These are phyloP conservation scores for Oryzias melastigma DNA, from an alignment of 2,113 vertebrate genomes.

Conservation along the genomic window DNA sequence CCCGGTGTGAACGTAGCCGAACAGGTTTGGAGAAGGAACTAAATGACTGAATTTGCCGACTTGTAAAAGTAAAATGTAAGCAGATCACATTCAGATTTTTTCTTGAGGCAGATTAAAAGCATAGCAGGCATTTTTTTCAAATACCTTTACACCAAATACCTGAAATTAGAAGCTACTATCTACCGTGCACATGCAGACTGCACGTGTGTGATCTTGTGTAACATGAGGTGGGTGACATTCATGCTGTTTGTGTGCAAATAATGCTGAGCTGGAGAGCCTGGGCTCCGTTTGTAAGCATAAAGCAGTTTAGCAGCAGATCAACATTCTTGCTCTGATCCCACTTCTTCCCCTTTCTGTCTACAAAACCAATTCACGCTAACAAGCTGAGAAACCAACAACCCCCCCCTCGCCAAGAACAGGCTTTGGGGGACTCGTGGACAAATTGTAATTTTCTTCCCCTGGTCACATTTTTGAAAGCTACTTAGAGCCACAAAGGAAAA, in stretches of 20 bases:
- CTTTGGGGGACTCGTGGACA: constrained; percentile 22
- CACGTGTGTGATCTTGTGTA: constrained; percentile 21
- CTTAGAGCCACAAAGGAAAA: background rate
- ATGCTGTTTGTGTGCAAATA: constrained; percentile 50
- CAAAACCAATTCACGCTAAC: constrained; percentile 19
- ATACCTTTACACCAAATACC: background rate
- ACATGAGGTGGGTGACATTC: constrained; percentile 20
- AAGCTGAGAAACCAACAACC: constrained; percentile 9
- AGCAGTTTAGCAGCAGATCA: constrained; percentile 76
- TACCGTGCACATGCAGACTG: background rate
- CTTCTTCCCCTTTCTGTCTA: constrained; percentile 53
- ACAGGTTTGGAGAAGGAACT: too few relatives aligned
- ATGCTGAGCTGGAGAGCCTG: constrained; percentile 22
- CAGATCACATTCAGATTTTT: too few relatives aligned
- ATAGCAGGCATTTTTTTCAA: too few relatives aligned
- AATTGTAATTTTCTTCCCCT: constrained; percentile 13
- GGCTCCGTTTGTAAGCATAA: constrained; percentile 59
- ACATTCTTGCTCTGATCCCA: constrained; percentile 69
- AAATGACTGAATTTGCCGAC: too few relatives aligned
- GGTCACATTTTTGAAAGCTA: constrained; percentile 16
- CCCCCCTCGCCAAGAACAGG: constrained; percentile 31
- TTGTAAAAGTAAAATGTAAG: too few relatives aligned
- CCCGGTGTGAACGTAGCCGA: too few relatives aligned
- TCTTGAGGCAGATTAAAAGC: too few relatives aligned
- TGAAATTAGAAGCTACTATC: background rate